Evolutionary conservation across 2,113 vertebrate species (phyloP), one percentile per base, ranked within the genome.

Genomic region (Leuciscus idus): DNA sequence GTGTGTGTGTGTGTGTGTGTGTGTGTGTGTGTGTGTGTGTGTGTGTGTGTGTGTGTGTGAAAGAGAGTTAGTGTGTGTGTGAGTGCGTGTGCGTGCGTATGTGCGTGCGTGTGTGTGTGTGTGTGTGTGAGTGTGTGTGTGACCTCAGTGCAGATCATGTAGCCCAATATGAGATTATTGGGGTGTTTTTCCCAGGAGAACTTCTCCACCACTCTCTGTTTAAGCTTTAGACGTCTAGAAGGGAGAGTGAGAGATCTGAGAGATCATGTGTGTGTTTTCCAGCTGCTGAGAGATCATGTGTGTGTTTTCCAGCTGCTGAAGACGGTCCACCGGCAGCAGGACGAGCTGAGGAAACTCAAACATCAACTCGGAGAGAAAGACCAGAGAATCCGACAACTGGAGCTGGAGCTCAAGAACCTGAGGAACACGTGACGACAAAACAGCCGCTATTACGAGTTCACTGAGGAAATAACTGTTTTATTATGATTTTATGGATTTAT

Each of bases 271-370:
- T 57, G 28, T 81, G 28, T 50, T 2, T 33, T n/a, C n/a, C n/a
- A n/a, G n/a, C n/a, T n/a, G n/a, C n/a, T n/a, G n/a, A n/a, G n/a
- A n/a, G n/a, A n/a, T n/a, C n/a, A n/a, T n/a, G 30, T 70, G 21
- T 73, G 33, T 66, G 15, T 57, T 8, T 57, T 57, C 2, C 90
- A 97, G 96, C 95, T 97, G 78, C 95, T 97, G 7, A 94, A 95
- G 88, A 94, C 96, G 96, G 96, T 97, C 91, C 96, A 95, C 93
- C 93, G 95, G 46, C 96, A 97, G 91, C 96, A 97, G 88, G 96
- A 97, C 0, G 96, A 97, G 93, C 95, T 97, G 87, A 94, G 95
- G 36, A 88, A 95, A 81, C 70, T 97, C 90, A 96, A 96, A 70
- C 94, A 95, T 0, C 95, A 96, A 87, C 93, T 97, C 43, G 76